phyloP scores from a whole-genome alignment of 2,113 vertebrate genomes.

The Pedionomus torquatus region DNA sequence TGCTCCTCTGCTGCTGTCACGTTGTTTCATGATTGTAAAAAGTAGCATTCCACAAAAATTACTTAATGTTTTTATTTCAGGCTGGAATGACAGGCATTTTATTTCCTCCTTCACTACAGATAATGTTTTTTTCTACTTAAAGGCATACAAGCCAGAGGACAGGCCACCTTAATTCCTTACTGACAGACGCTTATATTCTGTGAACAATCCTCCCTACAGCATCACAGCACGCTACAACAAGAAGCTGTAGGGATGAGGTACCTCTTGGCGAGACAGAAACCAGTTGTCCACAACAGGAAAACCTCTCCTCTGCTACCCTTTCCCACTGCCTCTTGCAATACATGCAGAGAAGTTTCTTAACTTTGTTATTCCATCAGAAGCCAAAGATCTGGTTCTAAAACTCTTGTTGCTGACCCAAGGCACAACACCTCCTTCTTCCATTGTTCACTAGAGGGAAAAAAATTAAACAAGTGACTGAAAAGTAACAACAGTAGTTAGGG shows the following conservation, averaged over 20 bases:
- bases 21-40: not conserved
- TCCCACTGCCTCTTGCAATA: not conserved
- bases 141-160: not conserved
- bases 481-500: not conserved
- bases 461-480: not conserved
- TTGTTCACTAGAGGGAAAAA: not conserved
- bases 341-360: not conserved
- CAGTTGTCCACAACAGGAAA: not conserved
- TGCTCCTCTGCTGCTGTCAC: not conserved
- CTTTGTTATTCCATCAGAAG: not conserved
- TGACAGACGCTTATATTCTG: not conserved
- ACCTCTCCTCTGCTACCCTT: fast-evolving
- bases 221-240: not conserved
- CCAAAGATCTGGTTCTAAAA: not conserved
- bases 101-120: not conserved
- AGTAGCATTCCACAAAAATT: not conserved
- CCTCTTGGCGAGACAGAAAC: not conserved
- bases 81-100: not conserved
- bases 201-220: not conserved
- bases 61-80: not conserved
- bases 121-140: not conserved
- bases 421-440: fast-evolving
- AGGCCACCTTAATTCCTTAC: not conserved
- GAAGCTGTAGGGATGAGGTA: not conserved
- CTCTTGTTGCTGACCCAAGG: not conserved